These are phyloP conservation scores for Eupristina koningsbergeri DNA, from an alignment of 1,140 invertebrate species.

Conservation along the genomic window DNA sequence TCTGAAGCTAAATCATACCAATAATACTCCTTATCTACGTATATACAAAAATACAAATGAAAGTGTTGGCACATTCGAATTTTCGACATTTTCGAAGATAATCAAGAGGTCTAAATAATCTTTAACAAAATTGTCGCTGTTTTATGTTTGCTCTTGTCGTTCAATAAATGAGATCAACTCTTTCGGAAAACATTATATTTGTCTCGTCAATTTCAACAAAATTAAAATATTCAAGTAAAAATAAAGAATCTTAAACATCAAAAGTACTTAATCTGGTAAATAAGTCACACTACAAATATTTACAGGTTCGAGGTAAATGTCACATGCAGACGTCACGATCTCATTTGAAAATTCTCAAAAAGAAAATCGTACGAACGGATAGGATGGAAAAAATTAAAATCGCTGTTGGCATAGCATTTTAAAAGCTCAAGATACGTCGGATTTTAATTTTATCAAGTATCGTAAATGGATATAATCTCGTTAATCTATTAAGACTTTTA, in stretches of 20 bases:
- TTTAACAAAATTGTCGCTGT: slow-evolving; percentile 55
- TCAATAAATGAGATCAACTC: slow-evolving; percentile 41
- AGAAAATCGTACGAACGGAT: neutral
- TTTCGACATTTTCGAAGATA: slow-evolving; percentile 33
- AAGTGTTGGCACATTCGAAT: slow-evolving; percentile 65
- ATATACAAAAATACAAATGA: slow-evolving; percentile 70
- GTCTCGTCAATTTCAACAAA: slow-evolving; percentile 44
- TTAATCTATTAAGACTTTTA: neutral
- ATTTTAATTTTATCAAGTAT: neutral
- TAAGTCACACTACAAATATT: slow-evolving; percentile 39
- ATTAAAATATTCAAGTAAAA: slow-evolving; percentile 50
- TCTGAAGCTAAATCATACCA: neutral
- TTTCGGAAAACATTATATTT: slow-evolving; percentile 19
- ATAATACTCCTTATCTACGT: slow-evolving; percentile 47
- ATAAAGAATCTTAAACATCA: slow-evolving; percentile 40
- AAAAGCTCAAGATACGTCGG: neutral
- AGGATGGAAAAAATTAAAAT: slow-evolving; percentile 22
- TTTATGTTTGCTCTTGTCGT: neutral
- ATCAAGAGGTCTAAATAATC: neutral
- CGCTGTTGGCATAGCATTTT: neutral
- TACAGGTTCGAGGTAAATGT: slow-evolving; percentile 32
- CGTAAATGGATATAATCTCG: slow-evolving; percentile 6
- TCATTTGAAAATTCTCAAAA: neutral
- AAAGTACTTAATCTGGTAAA: slow-evolving; percentile 30
- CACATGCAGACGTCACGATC: neutral